Conservation (phyloP, 2,113 vertebrate genomes). For the Hystrix brachyura region DNA sequence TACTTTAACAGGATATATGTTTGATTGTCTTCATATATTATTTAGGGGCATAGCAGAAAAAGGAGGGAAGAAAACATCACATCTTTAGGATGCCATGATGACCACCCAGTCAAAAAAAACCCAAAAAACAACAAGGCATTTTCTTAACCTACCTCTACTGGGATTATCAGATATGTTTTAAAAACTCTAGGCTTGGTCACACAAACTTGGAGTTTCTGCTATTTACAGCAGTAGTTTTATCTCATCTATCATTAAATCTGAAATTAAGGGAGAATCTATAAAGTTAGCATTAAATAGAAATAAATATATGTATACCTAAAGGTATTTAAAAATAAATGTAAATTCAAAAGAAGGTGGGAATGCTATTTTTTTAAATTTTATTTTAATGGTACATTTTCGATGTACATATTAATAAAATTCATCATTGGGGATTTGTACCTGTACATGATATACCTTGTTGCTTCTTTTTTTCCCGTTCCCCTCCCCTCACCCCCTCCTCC, state of each 20-base stretch:
- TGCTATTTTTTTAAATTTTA: not conserved
- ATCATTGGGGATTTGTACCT: no score
- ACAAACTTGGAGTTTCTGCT: slow-evolving; percentile 70
- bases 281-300: not conserved
- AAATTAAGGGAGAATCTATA: not conserved
- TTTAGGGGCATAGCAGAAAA: not conserved
- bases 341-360: not conserved
- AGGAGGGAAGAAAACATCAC: not conserved
- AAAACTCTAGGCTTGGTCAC: slow-evolving; percentile 38
- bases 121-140: slow-evolving; percentile 69
- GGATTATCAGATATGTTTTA: slow-evolving; percentile 74
- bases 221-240: not conserved
- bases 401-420: no score
- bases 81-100: not conserved
- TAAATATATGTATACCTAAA: not conserved
- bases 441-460: no score
- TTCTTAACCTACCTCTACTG: slow-evolving; percentile 86
- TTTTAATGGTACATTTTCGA: no score
- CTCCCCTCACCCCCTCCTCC: no score
- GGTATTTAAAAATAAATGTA: slow-evolving; percentile 2
- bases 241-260: not conserved
- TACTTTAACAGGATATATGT: not conserved
- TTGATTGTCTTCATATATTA: not conserved
- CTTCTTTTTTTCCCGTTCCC: no score
- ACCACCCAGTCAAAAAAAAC: slow-evolving; percentile 70